Percentiles rank a stretch among this genome's conserved stretches.
Conservation (phyloP, 2,888 invertebrate genomes). For the Cheiracanthium punctorium region DNA sequence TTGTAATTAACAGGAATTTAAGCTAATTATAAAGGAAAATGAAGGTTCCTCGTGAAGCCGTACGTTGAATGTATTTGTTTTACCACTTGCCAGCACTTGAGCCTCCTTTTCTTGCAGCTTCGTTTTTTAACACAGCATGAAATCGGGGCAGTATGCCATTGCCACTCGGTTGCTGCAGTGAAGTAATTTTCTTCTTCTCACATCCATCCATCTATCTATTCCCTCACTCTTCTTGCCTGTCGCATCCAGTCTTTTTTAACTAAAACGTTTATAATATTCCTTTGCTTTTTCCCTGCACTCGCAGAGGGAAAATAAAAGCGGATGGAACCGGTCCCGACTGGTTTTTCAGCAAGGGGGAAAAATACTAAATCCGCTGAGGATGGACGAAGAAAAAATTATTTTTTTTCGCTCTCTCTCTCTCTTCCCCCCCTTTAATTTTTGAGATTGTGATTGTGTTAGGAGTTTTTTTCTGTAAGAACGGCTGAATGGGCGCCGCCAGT, state of each 20-base stretch:
- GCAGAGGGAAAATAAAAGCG: not conserved
- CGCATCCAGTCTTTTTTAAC: slow-evolving; percentile 1
- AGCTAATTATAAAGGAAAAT: too few species aligned
- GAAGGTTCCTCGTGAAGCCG: too few species aligned
- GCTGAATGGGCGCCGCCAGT: not conserved
- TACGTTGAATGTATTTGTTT: too few species aligned
- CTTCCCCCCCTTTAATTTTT: not conserved
- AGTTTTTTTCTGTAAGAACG: too few species aligned
- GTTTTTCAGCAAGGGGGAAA: not conserved
- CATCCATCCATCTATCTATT: too few species aligned
- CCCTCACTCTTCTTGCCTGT: not conserved
- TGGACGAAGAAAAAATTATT: not conserved
- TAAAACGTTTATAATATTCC: not conserved
- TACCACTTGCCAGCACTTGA: too few species aligned
- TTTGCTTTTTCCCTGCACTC: not conserved
- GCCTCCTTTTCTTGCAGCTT: too few species aligned
- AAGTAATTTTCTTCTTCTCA: not conserved
- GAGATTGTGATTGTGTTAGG: too few species aligned
- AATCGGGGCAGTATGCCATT: slow-evolving; percentile 2
- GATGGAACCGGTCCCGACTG: not conserved
- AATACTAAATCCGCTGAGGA: not conserved
- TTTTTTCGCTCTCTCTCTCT: not conserved
- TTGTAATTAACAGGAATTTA: too few species aligned
- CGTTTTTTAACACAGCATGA: not conserved
- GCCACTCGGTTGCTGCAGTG: not conserved